phyloP scores from a whole-genome alignment of 2,888 invertebrate genomes.

The Agrotis puta region DNA sequence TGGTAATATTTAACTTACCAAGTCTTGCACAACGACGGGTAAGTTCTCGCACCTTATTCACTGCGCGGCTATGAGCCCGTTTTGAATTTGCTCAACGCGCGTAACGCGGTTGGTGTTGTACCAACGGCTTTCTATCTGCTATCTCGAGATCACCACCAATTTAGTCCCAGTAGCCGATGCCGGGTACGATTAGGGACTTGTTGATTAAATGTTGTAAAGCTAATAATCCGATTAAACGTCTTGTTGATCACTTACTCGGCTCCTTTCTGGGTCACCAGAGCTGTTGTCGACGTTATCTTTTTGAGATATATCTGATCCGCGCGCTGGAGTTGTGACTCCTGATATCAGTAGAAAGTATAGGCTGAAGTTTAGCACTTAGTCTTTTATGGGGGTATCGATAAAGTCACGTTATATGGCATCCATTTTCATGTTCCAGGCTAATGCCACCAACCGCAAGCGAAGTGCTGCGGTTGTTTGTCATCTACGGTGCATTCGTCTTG shows the following conservation, averaged over 20 bases:
- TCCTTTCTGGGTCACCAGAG: conserved; percentile 72
- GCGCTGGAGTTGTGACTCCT: conserved; percentile 57
- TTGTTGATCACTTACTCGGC: conserved; percentile 71
- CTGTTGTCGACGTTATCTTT: conserved; percentile 66
- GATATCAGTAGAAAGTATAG: conserved; percentile 58
- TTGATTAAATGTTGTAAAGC: conserved; percentile 80
- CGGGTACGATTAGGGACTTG: conserved; percentile 76
- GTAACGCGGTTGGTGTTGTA: conserved; percentile 87
- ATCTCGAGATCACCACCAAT: conserved; percentile 82
- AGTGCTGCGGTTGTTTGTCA: conserved; percentile 78
- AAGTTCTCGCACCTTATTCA: conserved; percentile 64
- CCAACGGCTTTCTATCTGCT: conserved; percentile 87
- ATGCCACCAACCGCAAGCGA: conserved; percentile 79
- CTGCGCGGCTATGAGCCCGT: conserved; percentile 72
- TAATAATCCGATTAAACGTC: conserved; percentile 80
- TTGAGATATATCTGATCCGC: conserved; percentile 58
- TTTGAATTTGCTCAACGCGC: conserved; percentile 81
- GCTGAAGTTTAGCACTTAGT: conserved; percentile 48
- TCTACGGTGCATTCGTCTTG: conserved; percentile 80
- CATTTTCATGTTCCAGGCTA: conserved; percentile 75
- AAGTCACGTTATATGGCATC: conserved; percentile 74
- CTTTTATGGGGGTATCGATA: conserved; percentile 68
- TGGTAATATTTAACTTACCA: conserved; percentile 24
- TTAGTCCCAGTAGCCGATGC: conserved; percentile 82
- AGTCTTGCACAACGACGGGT: conserved; percentile 63